Percentiles rank a stretch among this genome's conserved stretches.
phyloP scores from a whole-genome alignment of 1,140 invertebrate genomes.

The Trichogramma pretiosum region DNA sequence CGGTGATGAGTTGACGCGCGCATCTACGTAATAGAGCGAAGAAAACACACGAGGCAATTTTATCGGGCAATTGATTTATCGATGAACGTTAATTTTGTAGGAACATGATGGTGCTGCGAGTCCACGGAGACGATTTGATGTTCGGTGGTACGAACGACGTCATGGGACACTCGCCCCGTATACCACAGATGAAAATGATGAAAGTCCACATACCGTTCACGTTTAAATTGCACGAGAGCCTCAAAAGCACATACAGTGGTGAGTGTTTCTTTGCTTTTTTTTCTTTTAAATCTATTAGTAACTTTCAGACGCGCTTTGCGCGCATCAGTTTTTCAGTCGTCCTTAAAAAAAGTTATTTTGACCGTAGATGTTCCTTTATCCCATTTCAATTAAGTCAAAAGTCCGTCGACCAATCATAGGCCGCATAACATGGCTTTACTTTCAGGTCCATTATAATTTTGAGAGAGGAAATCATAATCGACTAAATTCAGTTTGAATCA shows the following conservation, averaged over 20 bases:
- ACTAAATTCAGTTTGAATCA: too few species aligned
- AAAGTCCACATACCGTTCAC: conserved; percentile 71
- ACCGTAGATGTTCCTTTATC: too few species aligned
- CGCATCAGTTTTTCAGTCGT: too few species aligned
- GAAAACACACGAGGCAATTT: neutral
- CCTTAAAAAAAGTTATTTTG: too few species aligned
- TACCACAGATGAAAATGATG: conserved; percentile 71
- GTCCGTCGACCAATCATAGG: too few species aligned
- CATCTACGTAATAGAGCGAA: neutral
- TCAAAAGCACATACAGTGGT: conserved; percentile 44
- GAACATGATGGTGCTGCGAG: conserved; percentile 67
- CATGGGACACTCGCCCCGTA: conserved; percentile 50
- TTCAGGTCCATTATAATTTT: too few species aligned
- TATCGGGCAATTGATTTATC: neutral
- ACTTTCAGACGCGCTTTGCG: too few species aligned
- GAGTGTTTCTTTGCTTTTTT: conserved; percentile 20
- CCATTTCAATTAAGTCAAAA: too few species aligned
- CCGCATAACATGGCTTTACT: too few species aligned
- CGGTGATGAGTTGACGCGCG: neutral
- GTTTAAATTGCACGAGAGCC: conserved; percentile 61
- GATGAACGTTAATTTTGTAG: conserved; percentile 47
- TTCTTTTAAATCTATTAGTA: too few species aligned
- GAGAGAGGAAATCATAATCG: too few species aligned
- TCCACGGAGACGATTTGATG: conserved; percentile 61
- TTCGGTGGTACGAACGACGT: conserved; percentile 49